These are phyloP conservation scores for Acanthopleura granulata DNA, from an alignment of 2,888 invertebrate genomes.

Conservation along the genomic window DNA sequence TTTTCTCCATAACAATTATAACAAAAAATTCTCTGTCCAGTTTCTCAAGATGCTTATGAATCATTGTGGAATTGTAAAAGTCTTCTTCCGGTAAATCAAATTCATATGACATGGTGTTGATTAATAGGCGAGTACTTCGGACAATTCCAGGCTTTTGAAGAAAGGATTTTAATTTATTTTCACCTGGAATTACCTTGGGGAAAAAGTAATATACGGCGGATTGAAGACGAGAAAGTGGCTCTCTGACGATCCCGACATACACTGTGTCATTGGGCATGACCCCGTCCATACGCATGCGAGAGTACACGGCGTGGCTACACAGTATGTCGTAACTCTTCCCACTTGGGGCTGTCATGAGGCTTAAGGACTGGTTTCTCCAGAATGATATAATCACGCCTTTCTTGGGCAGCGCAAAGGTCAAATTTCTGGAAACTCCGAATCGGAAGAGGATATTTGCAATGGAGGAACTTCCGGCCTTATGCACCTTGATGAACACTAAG, in stretches of 20 bases:
- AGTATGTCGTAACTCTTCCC: not conserved
- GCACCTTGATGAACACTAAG: constrained; percentile 4
- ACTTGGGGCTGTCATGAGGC: not conserved
- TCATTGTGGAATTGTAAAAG: not conserved
- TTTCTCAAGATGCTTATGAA: not conserved
- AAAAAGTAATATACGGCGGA: not conserved
- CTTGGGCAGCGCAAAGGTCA: not conserved
- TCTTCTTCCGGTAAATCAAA: not conserved
- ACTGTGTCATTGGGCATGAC: not conserved
- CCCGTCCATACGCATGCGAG: not conserved
- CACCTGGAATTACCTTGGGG: not conserved
- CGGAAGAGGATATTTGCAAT: constrained; percentile 3
- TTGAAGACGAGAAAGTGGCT: not conserved
- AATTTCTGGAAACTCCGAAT: not conserved
- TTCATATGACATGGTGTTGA: not conserved
- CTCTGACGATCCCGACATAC: not conserved
- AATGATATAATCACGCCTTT: not conserved
- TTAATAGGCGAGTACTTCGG: not conserved
- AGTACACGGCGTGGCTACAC: constrained; percentile 1
- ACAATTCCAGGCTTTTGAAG: not conserved
- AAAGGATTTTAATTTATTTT: not conserved
- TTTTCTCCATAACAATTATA: not conserved
- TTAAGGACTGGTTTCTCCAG: not conserved
- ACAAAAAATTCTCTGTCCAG: not conserved
- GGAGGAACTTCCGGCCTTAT: not conserved